Percentiles rank a stretch among this genome's conserved stretches.
Conservation (phyloP, 2,797 vertebrate genomes). For the Leptoclinus maculatus region DNA sequence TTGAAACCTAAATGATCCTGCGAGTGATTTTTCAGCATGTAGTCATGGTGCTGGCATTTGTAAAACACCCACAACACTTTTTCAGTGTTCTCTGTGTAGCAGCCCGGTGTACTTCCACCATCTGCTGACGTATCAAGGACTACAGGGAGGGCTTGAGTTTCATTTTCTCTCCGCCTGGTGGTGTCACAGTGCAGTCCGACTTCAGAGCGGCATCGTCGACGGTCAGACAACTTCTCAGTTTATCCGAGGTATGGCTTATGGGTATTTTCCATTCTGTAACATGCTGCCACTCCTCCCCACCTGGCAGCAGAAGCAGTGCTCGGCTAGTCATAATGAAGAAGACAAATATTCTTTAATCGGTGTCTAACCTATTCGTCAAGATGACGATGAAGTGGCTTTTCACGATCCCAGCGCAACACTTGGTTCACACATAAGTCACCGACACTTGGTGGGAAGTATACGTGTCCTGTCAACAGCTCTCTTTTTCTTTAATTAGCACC, state of each 20-base stretch:
- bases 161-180: constrained; percentile 44
- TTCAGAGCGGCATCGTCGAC: not conserved
- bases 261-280: constrained; percentile 20
- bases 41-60: constrained; percentile 57
- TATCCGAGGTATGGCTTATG: constrained; percentile 23
- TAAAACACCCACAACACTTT: constrained; percentile 53
- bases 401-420: not conserved
- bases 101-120: constrained; percentile 54
- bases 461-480: constrained; percentile 9
- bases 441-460: not conserved
- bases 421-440: not conserved
- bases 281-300: constrained; percentile 16
- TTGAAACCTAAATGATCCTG: constrained; percentile 34
- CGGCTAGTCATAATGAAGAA: constrained; percentile 15
- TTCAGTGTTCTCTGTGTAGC: constrained; percentile 41
- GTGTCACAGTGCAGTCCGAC: constrained; percentile 35
- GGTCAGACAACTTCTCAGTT: constrained; percentile 26
- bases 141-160: constrained; percentile 55
- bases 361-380: constrained; percentile 13
- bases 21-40: constrained; percentile 33
- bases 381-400: constrained; percentile 24
- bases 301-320: constrained; percentile 24
- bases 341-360: constrained; percentile 6
- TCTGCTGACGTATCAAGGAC: constrained; percentile 50
- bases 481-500: not conserved